Percentiles rank a stretch among this genome's conserved stretches.
Conservation (phyloP, 2,113 vertebrate species). For the Nymphicus hollandicus region DNA sequence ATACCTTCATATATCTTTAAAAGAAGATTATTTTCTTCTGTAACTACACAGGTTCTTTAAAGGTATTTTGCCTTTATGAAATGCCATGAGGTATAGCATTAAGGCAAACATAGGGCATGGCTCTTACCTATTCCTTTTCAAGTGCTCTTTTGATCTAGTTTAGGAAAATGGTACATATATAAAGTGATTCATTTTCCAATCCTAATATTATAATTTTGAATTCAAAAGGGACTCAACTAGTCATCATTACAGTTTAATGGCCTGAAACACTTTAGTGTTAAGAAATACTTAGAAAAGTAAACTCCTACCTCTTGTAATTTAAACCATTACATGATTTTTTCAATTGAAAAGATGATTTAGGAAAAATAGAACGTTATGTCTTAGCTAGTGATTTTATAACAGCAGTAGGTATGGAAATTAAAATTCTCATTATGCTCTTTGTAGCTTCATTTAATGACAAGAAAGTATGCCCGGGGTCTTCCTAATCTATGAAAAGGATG, state of each 20-base stretch:
- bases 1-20: background rate
- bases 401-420: background rate
- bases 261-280: conserved; percentile 8
- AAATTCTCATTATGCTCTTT: background rate
- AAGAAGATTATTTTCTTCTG: background rate
- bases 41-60: background rate
- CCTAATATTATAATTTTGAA: conserved; percentile 10
- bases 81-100: background rate
- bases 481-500: background rate
- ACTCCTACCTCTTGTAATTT: background rate
- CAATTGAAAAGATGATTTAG: background rate
- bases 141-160: background rate
- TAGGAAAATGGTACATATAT: background rate
- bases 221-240: conserved; percentile 29
- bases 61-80: background rate
- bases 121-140: background rate
- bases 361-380: background rate
- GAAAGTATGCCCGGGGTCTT: background rate
- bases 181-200: background rate
- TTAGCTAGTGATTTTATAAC: background rate
- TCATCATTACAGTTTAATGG: conserved; percentile 26
- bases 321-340: background rate
- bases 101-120: background rate
- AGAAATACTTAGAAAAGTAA: conserved; percentile 10
- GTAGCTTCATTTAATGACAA: background rate